phyloP scores from a whole-genome alignment of 2,797 vertebrate species.

The Xiphophorus birchmanni region DNA sequence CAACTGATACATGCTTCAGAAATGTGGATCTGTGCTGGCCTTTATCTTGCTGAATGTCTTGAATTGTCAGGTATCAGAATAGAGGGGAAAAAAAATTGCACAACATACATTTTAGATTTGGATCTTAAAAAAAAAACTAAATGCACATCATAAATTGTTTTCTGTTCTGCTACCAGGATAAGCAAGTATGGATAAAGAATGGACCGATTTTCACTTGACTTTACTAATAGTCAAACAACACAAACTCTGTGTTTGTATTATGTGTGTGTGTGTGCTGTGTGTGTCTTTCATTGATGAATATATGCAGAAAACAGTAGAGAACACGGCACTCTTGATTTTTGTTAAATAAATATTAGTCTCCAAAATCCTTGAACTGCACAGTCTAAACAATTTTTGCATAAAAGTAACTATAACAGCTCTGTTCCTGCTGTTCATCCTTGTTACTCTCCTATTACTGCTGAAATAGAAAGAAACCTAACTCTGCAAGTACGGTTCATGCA shows the following conservation, averaged over 20 bases:
- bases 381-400: neutral
- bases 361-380: neutral
- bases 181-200: neutral
- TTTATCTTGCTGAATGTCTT: neutral
- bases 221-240: neutral
- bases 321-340: neutral
- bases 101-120: neutral
- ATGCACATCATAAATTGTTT: neutral
- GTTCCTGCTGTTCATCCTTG: neutral
- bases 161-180: neutral
- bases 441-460: conserved; percentile 1
- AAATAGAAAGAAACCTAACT: neutral
- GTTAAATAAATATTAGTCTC: neutral
- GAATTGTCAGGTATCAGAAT: neutral
- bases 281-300: neutral
- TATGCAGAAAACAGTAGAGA: neutral
- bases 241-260: neutral
- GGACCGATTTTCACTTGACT: neutral
- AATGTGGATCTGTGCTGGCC: neutral
- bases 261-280: neutral
- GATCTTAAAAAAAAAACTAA: neutral
- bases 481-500: conserved; percentile 1
- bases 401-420: neutral
- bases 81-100: neutral
- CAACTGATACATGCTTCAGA: neutral